These are phyloP conservation scores for Poicephalus meyeri DNA, from an alignment of 2,113 vertebrate genomes.

Conservation along the genomic window DNA sequence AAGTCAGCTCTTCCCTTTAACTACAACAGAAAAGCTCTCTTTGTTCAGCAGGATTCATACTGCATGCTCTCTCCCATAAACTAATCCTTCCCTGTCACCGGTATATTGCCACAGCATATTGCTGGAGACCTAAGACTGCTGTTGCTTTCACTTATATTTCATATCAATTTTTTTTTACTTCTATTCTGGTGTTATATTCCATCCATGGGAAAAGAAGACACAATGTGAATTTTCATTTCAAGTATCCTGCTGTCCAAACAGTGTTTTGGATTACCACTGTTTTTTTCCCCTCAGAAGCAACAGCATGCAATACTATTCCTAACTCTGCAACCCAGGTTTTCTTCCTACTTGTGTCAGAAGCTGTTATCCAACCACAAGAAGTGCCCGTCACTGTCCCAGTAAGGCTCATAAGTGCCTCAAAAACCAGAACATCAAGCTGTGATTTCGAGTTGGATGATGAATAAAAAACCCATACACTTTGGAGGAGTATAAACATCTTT, in stretches of 20 bases:
- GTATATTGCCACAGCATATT: not conserved
- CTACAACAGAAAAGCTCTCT: not conserved
- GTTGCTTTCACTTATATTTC: not conserved
- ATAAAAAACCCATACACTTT: not conserved
- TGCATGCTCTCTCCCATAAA: not conserved
- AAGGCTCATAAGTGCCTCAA: not conserved
- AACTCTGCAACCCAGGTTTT: not conserved
- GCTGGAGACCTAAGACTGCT: not conserved
- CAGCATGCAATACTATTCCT: not conserved
- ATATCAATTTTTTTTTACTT: not conserved
- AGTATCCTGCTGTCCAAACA: not conserved
- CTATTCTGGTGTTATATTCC: not conserved
- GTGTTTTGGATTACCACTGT: not conserved
- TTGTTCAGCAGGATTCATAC: not conserved
- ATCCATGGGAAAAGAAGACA: rapidly evolving
- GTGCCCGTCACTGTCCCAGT: not conserved
- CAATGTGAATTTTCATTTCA: rapidly evolving
- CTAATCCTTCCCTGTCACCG: not conserved
- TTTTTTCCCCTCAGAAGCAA: not conserved
- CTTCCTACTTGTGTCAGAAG: not conserved
- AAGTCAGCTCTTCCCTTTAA: not conserved
- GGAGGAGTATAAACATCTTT: not conserved
- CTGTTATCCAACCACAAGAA: not conserved
- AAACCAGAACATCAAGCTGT: not conserved
- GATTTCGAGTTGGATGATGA: not conserved